Percentiles rank a stretch among this genome's conserved stretches.
Evolutionary conservation across 1,140 invertebrate species (phyloP).

Genomic region (Drosophila jambulina): DNA sequence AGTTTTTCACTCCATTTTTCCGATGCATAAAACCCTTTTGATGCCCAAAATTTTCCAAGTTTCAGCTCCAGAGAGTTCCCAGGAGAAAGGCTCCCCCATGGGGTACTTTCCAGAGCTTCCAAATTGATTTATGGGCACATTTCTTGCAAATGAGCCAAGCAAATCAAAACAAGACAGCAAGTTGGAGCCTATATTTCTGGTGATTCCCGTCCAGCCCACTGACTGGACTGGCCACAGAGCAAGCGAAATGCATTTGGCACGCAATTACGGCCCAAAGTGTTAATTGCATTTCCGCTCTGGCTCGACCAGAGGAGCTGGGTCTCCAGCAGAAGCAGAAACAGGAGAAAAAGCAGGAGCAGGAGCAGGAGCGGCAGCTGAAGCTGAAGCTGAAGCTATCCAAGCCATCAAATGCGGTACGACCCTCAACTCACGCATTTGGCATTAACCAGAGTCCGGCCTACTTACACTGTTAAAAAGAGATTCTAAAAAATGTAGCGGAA

Average conservation of each 20-base stretch:
- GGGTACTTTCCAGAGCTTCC: background rate
- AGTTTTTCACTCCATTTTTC: background rate
- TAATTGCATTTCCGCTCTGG: constrained; percentile 77
- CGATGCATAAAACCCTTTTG: background rate
- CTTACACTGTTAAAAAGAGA: constrained; percentile 3
- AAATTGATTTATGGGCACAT: constrained; percentile 72
- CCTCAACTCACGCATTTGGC: constrained; percentile 80
- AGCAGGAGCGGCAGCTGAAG: constrained; percentile 13
- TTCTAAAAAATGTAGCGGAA: fast-evolving
- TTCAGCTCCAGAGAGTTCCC: background rate
- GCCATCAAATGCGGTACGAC: constrained; percentile 64
- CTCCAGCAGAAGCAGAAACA: background rate
- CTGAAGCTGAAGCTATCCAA: constrained; percentile 55
- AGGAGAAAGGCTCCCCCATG: constrained; percentile 1
- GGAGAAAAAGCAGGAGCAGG: background rate
- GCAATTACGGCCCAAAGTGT: constrained; percentile 82
- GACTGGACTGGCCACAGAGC: constrained; percentile 34
- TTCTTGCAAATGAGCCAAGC: constrained; percentile 74
- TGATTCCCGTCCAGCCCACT: constrained; percentile 1
- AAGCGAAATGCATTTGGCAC: constrained; percentile 78
- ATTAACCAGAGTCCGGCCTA: constrained; percentile 50
- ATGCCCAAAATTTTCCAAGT: background rate
- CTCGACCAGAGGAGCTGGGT: constrained; percentile 28
- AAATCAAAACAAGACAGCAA: constrained; percentile 72
- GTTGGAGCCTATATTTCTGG: constrained; percentile 28